Evolutionary conservation across 2,888 invertebrate genomes (phyloP).

Genomic region (Plemyria rubiginata): DNA sequence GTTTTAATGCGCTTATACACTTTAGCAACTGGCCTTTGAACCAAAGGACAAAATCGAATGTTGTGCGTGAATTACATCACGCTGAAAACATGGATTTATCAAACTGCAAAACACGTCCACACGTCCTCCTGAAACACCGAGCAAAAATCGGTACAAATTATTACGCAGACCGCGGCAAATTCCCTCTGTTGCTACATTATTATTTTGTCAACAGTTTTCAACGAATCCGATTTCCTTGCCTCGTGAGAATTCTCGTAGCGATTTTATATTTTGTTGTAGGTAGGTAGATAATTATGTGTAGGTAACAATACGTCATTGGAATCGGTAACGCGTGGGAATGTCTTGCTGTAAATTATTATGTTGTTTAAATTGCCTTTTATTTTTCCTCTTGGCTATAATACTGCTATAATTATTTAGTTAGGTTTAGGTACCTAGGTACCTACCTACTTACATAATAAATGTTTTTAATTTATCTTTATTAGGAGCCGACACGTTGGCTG

Average conservation of each 20-base stretch:
- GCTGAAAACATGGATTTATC: slow-evolving; percentile 1
- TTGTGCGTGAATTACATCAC: neutral
- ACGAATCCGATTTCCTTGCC: slow-evolving; percentile 2
- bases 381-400: slow-evolving; percentile 2
- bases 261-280: neutral
- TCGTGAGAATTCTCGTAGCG: neutral
- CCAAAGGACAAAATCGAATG: neutral
- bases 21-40: too few species aligned
- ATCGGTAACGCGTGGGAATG: slow-evolving; percentile 12
- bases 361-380: too few species aligned
- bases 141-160: neutral
- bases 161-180: slow-evolving; percentile 2
- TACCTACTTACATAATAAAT: neutral
- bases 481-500: neutral
- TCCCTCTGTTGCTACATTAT: neutral
- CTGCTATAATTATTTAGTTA: too few species aligned
- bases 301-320: slow-evolving; percentile 5
- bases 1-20: too few species aligned
- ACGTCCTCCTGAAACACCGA: neutral
- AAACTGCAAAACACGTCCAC: slow-evolving; percentile 4
- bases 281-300: too few species aligned
- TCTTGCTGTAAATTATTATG: neutral
- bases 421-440: neutral
- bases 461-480: neutral
- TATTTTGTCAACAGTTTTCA: neutral